A percentile compares a stretch with the other conserved stretches of the same genome.
Evolutionary conservation across 1,140 invertebrate species (phyloP).

Genomic region (Cotesia typhae): DNA sequence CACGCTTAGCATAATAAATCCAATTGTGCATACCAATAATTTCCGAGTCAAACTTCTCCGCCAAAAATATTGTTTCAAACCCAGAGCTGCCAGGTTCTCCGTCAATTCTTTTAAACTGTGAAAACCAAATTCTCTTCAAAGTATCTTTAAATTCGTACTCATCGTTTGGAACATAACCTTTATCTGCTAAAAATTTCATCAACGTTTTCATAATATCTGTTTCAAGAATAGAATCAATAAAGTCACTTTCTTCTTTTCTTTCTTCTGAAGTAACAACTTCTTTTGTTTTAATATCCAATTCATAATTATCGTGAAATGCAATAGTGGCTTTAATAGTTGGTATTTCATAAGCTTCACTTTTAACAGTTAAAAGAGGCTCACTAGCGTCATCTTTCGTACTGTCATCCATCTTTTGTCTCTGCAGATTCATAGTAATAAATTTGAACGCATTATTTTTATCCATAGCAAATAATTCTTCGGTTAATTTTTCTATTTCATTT

Average conservation of each 20-base stretch:
- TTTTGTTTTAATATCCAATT: slow-evolving; percentile 63
- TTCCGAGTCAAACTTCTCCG: slow-evolving; percentile 68
- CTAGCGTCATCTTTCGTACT: slow-evolving; percentile 59
- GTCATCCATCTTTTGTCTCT: slow-evolving; percentile 61
- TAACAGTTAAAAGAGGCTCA: slow-evolving; percentile 56
- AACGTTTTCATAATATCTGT: slow-evolving; percentile 70
- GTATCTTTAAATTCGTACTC: slow-evolving; percentile 65
- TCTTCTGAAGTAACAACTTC: slow-evolving; percentile 69
- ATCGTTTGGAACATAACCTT: slow-evolving; percentile 63
- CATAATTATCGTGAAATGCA: slow-evolving; percentile 64
- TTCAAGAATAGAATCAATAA: slow-evolving; percentile 69
- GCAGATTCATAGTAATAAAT: slow-evolving; percentile 61
- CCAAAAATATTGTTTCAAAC: slow-evolving; percentile 72
- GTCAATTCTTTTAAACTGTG: slow-evolving; percentile 67
- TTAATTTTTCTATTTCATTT: slow-evolving; percentile 59
- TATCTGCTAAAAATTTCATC: slow-evolving; percentile 68
- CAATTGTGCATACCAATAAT: slow-evolving; percentile 73
- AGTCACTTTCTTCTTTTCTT: slow-evolving; percentile 66
- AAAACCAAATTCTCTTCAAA: slow-evolving; percentile 67
- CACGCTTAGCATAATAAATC: slow-evolving; percentile 70
- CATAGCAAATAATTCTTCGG: slow-evolving; percentile 58
- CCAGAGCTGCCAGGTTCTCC: slow-evolving; percentile 66
- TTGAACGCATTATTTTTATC: slow-evolving; percentile 64
- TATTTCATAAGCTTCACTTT: slow-evolving; percentile 58
- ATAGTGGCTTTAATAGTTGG: slow-evolving; percentile 63